Evolutionary conservation across 2,797 vertebrate genomes (phyloP).

Genomic region (Pampus argenteus): DNA sequence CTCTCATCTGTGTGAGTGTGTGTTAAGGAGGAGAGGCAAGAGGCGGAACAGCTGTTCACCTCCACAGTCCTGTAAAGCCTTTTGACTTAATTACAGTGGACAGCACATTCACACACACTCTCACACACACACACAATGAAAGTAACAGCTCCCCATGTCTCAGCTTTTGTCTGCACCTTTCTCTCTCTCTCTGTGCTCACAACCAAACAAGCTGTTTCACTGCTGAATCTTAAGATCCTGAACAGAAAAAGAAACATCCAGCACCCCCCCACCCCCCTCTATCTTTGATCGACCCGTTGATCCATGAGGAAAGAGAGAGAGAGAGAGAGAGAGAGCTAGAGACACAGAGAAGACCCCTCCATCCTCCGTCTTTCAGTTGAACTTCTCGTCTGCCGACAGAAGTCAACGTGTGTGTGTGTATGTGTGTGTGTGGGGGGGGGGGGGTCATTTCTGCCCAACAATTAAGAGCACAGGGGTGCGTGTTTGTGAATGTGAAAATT

Average conservation of each 20-base stretch:
- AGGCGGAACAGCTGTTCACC: conserved; percentile 79
- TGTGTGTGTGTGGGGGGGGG: no score
- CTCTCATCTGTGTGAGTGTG: conserved; percentile 40
- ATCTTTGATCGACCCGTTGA: conserved; percentile 18
- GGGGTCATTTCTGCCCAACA: conserved; percentile 90
- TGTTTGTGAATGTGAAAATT: background rate
- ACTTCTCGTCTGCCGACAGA: conserved; percentile 89
- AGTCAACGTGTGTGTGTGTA: no score
- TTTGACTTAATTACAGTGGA: conserved; percentile 84
- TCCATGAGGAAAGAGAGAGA: conserved; percentile 6
- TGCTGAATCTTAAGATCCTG: conserved; percentile 57
- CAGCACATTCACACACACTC: conserved; percentile 48
- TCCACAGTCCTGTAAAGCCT: conserved; percentile 72
- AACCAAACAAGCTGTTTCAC: conserved; percentile 60
- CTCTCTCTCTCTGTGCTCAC: conserved; percentile 28
- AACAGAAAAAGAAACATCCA: conserved; percentile 63
- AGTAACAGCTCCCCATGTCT: conserved; percentile 51
- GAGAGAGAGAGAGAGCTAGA: background rate
- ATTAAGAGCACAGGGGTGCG: conserved; percentile 84
- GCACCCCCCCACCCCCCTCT: conserved; percentile 2
- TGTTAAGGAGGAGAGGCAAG: conserved; percentile 55
- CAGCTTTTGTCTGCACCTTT: conserved; percentile 48
- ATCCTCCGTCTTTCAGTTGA: conserved; percentile 35
- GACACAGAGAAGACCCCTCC: conserved; percentile 5
- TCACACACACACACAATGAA: conserved; percentile 53